Conservation (phyloP, 2,113 vertebrate species). For the Calidris pugnax region DNA sequence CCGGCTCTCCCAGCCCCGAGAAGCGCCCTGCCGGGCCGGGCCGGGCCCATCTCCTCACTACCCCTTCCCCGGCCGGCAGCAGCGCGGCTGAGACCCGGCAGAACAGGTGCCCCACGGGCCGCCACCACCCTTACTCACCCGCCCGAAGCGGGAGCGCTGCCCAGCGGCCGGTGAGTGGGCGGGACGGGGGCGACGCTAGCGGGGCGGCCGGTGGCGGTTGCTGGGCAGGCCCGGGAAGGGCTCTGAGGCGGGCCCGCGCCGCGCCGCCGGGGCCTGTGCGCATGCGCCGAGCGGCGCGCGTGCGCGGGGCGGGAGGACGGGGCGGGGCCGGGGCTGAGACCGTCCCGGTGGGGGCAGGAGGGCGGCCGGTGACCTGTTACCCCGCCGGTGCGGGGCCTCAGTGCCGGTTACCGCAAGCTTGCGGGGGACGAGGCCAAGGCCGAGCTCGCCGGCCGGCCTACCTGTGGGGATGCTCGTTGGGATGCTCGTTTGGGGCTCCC, state of each 20-base stretch:
- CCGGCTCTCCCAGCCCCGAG: not conserved
- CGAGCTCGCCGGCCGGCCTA: too few relatives aligned
- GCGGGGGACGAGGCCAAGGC: too few relatives aligned
- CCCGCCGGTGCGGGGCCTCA: rapidly evolving
- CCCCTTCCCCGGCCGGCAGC: not conserved
- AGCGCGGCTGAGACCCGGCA: too few relatives aligned
- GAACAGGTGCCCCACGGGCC: too few relatives aligned
- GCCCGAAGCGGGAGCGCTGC: not conserved
- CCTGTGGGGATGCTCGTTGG: too few relatives aligned
- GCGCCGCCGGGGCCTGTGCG: not conserved
- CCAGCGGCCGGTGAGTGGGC: too few relatives aligned
- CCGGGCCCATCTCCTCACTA: not conserved
- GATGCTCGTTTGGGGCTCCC: rapidly evolving
- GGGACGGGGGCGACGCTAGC: too few relatives aligned
- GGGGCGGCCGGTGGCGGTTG: too few relatives aligned
- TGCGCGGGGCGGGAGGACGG: not conserved
- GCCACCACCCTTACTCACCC: constrained; percentile 2
- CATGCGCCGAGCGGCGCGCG: not conserved
- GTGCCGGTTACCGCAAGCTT: rapidly evolving
- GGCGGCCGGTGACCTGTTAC: rapidly evolving
- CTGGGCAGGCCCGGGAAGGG: not conserved
- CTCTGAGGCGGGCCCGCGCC: rapidly evolving
- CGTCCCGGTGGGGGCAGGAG: too few relatives aligned
- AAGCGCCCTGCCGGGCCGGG: too few relatives aligned
- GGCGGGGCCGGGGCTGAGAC: rapidly evolving